Percentiles rank a stretch among this genome's conserved stretches.
Conservation (phyloP, 2,797 vertebrate genomes). For the Melanotaenia boesemani region DNA sequence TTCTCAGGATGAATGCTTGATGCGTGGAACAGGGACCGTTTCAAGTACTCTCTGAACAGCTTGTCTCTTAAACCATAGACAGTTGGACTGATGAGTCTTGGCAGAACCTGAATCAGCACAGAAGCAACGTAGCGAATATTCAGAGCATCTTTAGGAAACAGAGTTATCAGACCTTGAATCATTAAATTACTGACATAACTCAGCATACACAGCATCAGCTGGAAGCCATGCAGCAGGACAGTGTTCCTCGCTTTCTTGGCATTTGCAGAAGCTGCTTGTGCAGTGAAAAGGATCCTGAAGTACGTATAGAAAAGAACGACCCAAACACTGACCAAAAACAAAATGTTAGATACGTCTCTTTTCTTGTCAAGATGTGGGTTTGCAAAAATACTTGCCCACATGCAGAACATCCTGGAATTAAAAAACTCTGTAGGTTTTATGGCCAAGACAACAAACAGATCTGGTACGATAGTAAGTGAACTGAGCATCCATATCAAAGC, state of each 20-base stretch:
- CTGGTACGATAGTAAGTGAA: constrained; percentile 43
- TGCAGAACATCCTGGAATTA: constrained; percentile 55
- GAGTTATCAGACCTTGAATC: background rate
- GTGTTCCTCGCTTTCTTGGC: constrained; percentile 67
- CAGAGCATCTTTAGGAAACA: constrained; percentile 24
- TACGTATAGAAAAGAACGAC: constrained; percentile 71
- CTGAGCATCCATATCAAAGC: constrained; percentile 63
- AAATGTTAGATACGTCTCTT: constrained; percentile 22
- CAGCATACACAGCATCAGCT: constrained; percentile 61
- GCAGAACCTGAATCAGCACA: constrained; percentile 39
- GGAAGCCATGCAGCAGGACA: constrained; percentile 57
- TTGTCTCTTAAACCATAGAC: constrained; percentile 61
- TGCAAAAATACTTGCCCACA: constrained; percentile 42
- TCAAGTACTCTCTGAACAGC: constrained; percentile 45
- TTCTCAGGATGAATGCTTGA: background rate
- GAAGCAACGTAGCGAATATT: constrained; percentile 29
- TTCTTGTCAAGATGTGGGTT: constrained; percentile 39
- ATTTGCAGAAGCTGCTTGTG: constrained; percentile 49
- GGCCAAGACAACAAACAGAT: constrained; percentile 54
- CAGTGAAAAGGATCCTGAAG: constrained; percentile 63
- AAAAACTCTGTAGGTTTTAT: constrained; percentile 57
- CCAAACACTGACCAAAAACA: constrained; percentile 67
- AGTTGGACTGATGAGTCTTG: constrained; percentile 46
- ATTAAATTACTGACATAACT: constrained; percentile 26
- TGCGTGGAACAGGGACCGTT: constrained; percentile 11